Evolutionary conservation across 2,797 vertebrate species (phyloP), one percentile per base, ranked within the genome.

Genomic region (Phalanger gymnotis): DNA sequence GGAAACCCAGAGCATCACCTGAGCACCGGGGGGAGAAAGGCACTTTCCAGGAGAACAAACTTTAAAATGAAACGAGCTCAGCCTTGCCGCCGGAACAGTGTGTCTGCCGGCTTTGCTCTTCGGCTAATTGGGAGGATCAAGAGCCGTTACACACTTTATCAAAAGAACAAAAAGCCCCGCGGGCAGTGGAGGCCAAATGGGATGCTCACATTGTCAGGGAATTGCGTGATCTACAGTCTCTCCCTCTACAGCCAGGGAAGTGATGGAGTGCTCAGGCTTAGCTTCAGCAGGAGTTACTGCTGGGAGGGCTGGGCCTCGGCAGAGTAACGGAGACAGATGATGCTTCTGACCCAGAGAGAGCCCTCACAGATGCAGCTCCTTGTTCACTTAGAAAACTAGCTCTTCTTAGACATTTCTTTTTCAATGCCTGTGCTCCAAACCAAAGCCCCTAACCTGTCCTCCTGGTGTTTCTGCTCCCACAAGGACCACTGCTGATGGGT

Each of bases 11-110:
- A 28, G 47, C 52, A 51, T 53, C 89, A 53, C 89, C 89, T 53
- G 52, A 28, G 30, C 89, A 52, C 89, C 89, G 13, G 51, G 89
- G 52, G 89, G 30, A 51, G 30, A 31, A 90, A 53, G 53, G 7
- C 54, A 25, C 1, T 47, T 53, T 56, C 25, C 19, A 30, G 11
- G 54, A 95, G n/a, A 7, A 94, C 81, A 91, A 40, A 58, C 57
- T 90, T 34, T 40, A 90, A 94, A 94, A n/a, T 56, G 10, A 92
- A 89, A 56, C 57, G 27, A 94, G 28, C 40, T 91, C 52, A 92
- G 13, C 28, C 5, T 92, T 95, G 31, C n/a, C 58, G 31, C n/a
- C 58, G 0, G 0, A 92, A 54, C 53, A 12, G 55, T 81, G 14
- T 31, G 31, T 57, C 94, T 90, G 91, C 47, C 6, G 54, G n/a